Conservation (phyloP, 2,888 invertebrate genomes). For the Abrostola triplasia region DNA sequence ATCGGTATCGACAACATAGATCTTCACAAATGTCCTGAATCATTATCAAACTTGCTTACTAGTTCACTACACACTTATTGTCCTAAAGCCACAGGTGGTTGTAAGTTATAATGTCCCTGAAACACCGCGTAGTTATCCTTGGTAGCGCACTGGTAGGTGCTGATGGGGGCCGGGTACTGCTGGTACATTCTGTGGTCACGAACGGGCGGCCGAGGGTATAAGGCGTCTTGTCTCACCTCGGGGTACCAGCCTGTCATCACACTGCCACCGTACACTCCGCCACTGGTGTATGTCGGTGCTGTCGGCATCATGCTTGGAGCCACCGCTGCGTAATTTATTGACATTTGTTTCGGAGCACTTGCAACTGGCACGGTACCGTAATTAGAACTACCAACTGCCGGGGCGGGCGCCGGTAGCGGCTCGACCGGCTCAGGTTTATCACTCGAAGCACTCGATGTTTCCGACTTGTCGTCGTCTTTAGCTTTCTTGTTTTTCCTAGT, state of each 20-base stretch:
- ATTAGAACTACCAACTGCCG: conserved; percentile 72
- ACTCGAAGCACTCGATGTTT: conserved; percentile 63
- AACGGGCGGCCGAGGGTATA: conserved; percentile 72
- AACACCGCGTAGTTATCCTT: conserved; percentile 85
- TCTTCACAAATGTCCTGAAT: conserved; percentile 11
- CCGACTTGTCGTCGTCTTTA: conserved; percentile 81
- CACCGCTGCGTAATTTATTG: conserved; percentile 74
- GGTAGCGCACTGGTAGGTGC: conserved; percentile 81
- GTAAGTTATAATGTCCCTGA: conserved; percentile 85
- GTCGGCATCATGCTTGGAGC: conserved; percentile 68
- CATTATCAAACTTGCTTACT: conserved; percentile 14
- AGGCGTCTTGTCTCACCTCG: conserved; percentile 75
- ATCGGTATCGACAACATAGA: conserved; percentile 21
- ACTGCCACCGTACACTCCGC: conserved; percentile 69
- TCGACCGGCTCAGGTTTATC: conserved; percentile 63
- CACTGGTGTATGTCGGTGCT: conserved; percentile 68
- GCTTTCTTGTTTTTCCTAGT: conserved; percentile 85
- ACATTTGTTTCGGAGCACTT: conserved; percentile 67
- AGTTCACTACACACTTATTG: conserved; percentile 65
- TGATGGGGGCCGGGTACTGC: conserved; percentile 76
- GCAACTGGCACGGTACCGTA: conserved; percentile 74
- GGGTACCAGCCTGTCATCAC: conserved; percentile 78
- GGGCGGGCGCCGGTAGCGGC: conserved; percentile 41
- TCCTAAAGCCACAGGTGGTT: conserved; percentile 83
- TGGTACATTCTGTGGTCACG: conserved; percentile 80